Evolutionary conservation across 2,113 vertebrate species (phyloP).

Genomic region (Seriola rivoliana): DNA sequence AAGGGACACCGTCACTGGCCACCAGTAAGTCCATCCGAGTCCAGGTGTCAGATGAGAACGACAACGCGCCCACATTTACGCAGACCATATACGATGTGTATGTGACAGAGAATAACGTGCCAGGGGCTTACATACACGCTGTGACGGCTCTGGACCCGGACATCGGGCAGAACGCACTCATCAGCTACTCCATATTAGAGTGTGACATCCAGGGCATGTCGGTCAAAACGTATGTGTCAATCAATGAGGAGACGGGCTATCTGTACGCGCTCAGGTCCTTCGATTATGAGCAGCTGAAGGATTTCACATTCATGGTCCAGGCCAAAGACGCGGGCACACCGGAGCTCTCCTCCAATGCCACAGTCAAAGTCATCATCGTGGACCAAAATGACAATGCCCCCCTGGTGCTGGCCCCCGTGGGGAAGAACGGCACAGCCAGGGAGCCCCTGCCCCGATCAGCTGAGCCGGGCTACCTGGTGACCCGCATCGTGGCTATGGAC

Average conservation of each 20-base stretch:
- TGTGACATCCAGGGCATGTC: constrained; percentile 98
- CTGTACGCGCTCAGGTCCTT: constrained; percentile 96
- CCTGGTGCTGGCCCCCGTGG: constrained; percentile 90
- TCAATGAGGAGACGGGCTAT: constrained; percentile 97
- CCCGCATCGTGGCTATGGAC: constrained; percentile 93
- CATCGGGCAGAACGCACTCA: constrained; percentile 91
- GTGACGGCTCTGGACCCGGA: constrained; percentile 95
- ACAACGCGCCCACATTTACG: constrained; percentile 95
- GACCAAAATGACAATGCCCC: constrained; percentile 98
- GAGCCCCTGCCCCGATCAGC: constrained; percentile 93
- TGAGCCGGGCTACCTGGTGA: constrained; percentile 95
- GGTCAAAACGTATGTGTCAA: constrained; percentile 97
- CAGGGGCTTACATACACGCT: constrained; percentile 96
- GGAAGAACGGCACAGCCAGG: constrained; percentile 92
- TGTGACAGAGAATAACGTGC: constrained; percentile 98
- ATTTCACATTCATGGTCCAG: constrained; percentile 95
- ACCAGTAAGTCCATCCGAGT: constrained; percentile 95
- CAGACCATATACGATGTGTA: constrained; percentile 94
- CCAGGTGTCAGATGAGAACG: constrained; percentile 95
- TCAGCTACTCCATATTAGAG: constrained; percentile 95
- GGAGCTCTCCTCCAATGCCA: constrained; percentile 91
- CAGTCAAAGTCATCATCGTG: constrained; percentile 92
- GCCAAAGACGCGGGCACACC: constrained; percentile 90
- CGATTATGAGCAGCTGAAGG: constrained; percentile 97
- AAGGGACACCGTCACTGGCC: constrained; percentile 89